Percentiles rank a stretch among this genome's conserved stretches.
These are phyloP conservation scores for Acleris laterana DNA, from an alignment of 2,888 invertebrate genomes.

Conservation along the genomic window DNA sequence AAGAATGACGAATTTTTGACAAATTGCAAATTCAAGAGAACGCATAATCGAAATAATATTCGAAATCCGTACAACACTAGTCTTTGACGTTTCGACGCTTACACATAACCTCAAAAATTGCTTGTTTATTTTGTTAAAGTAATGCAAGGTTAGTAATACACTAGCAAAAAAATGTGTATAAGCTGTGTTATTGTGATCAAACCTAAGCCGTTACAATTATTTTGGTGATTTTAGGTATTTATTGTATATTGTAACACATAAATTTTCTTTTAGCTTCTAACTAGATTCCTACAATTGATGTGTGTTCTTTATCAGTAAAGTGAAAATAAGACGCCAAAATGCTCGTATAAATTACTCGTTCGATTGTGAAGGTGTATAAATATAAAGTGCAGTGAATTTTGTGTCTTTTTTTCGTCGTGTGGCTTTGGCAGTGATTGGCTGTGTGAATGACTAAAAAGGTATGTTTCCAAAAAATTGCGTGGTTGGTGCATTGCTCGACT, in stretches of 20 bases:
- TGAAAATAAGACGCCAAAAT: background rate
- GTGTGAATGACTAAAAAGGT: too few relatives aligned
- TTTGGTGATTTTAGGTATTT: background rate
- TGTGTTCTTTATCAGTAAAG: conserved; percentile 11
- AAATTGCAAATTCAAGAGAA: background rate
- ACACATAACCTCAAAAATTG: conserved; percentile 43
- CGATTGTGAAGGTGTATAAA: too few relatives aligned
- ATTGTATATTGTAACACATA: background rate
- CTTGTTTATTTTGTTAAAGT: conserved; percentile 40
- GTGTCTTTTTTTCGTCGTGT: too few relatives aligned
- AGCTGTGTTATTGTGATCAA: background rate
- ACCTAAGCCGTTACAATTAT: background rate
- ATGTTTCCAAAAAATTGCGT: too few relatives aligned
- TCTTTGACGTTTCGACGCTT: conserved; percentile 54
- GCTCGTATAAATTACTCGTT: background rate
- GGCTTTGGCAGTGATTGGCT: too few relatives aligned
- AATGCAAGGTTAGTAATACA: background rate
- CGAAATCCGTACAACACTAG: conserved; percentile 23
- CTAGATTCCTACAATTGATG: background rate
- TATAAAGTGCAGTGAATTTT: too few relatives aligned
- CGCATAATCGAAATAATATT: background rate
- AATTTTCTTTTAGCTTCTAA: conserved; percentile 2
- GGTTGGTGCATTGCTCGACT: too few relatives aligned
- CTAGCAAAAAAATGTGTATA: background rate
- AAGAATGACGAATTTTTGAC: too few relatives aligned